Evolutionary conservation across 1,140 invertebrate species (phyloP).

Genomic region (Drosophila nigromelanica): DNA sequence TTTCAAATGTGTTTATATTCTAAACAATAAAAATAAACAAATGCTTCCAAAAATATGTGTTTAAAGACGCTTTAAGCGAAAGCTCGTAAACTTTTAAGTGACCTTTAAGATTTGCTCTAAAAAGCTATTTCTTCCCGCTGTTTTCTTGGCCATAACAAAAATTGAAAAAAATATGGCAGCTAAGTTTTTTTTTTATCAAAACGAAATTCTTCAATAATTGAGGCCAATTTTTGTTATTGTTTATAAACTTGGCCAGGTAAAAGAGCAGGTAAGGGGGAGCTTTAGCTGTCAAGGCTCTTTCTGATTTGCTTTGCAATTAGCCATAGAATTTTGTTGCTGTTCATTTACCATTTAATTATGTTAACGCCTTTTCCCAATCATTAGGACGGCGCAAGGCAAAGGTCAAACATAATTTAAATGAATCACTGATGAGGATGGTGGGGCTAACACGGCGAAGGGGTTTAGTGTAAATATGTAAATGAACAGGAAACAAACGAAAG

Average conservation of each 20-base stretch:
- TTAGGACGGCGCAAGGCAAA: conserved; percentile 26
- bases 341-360: conserved; percentile 9
- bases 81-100: not conserved
- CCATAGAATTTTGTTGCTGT: conserved; percentile 8
- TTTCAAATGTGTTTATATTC: not conserved
- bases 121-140: not conserved
- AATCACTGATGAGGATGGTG: not conserved
- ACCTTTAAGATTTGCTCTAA: not conserved
- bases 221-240: conserved; percentile 8
- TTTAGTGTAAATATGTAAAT: conserved; percentile 3
- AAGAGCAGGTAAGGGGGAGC: not conserved
- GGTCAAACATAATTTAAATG: conserved; percentile 22
- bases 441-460: not conserved
- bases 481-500: conserved; percentile 15
- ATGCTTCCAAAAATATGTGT: no score
- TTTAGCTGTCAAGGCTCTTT: not conserved
- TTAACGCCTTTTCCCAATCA: conserved; percentile 17
- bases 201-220: conserved; percentile 36
- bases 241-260: conserved; percentile 10
- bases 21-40: no score
- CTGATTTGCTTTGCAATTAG: conserved; percentile 24
- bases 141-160: conserved; percentile 25
- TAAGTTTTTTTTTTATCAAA: conserved; percentile 14
- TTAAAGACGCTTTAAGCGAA: not conserved
- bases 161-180: not conserved